These are phyloP conservation scores for Nymphalis c-album DNA, from an alignment of 2,888 invertebrate species.

Conservation along the genomic window DNA sequence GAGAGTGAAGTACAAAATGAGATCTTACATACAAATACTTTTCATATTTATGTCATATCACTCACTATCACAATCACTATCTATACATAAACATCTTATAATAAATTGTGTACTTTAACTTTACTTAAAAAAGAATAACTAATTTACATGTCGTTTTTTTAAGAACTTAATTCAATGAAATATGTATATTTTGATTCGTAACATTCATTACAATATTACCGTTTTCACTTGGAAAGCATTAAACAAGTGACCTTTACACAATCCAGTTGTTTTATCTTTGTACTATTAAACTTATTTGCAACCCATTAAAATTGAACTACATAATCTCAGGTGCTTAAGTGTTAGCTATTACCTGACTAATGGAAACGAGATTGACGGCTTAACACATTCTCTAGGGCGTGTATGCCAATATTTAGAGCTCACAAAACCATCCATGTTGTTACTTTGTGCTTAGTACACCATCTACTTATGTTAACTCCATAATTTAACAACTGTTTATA, in stretches of 20 bases:
- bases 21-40: too few relatives aligned
- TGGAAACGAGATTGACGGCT: constrained; percentile 7
- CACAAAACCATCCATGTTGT: not conserved
- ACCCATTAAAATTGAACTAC: not conserved
- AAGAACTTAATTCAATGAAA: too few relatives aligned
- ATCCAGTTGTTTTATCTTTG: not conserved
- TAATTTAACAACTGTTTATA: too few relatives aligned
- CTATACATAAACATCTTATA: too few relatives aligned
- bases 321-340: not conserved
- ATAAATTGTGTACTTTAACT: too few relatives aligned
- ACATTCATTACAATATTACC: not conserved
- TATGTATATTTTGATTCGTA: too few relatives aligned
- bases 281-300: constrained; percentile 1
- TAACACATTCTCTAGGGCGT: not conserved
- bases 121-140: too few relatives aligned
- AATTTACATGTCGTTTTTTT: too few relatives aligned
- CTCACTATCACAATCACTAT: too few relatives aligned
- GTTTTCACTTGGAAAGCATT: constrained; percentile 4
- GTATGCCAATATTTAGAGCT: constrained; percentile 3
- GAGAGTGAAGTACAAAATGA: too few relatives aligned
- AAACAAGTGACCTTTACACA: not conserved
- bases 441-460: not conserved
- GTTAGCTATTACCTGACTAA: constrained; percentile 1
- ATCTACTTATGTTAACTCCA: too few relatives aligned
- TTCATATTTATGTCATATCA: too few relatives aligned